Evolutionary conservation across 2,888 invertebrate genomes (phyloP).

Genomic region (Amiota communis): DNA sequence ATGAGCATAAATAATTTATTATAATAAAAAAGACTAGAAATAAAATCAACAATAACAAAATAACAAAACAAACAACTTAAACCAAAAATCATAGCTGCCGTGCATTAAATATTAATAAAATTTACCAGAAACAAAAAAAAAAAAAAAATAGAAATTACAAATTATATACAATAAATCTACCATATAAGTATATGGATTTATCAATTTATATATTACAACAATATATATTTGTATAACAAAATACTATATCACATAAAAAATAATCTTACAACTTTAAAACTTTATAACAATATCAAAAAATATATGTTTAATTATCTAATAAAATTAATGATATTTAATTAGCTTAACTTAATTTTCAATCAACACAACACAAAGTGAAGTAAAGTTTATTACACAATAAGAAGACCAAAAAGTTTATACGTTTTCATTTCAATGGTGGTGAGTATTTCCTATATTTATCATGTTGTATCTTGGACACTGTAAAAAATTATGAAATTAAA

Average conservation of each 20-base stretch:
- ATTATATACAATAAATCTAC: no score
- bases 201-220: background rate
- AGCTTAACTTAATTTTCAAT: background rate
- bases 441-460: no score
- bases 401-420: no score
- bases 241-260: background rate
- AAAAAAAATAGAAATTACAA: conserved; percentile 14
- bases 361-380: background rate
- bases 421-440: no score
- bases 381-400: no score
- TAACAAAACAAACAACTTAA: background rate
- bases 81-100: conserved; percentile 16
- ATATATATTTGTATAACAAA: conserved; percentile 5
- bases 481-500: no score
- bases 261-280: background rate
- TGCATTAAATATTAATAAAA: conserved; percentile 33
- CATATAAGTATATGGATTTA: background rate
- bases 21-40: conserved; percentile 29
- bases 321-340: background rate
- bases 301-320: background rate
- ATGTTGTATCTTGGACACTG: no score
- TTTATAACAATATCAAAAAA: background rate
- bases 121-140: no score
- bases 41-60: conserved; percentile 41
- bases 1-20: conserved; percentile 33